Percentiles rank a stretch among this genome's conserved stretches.
phyloP scores from a whole-genome alignment of 2,113 vertebrate species.

The Mola mola region DNA sequence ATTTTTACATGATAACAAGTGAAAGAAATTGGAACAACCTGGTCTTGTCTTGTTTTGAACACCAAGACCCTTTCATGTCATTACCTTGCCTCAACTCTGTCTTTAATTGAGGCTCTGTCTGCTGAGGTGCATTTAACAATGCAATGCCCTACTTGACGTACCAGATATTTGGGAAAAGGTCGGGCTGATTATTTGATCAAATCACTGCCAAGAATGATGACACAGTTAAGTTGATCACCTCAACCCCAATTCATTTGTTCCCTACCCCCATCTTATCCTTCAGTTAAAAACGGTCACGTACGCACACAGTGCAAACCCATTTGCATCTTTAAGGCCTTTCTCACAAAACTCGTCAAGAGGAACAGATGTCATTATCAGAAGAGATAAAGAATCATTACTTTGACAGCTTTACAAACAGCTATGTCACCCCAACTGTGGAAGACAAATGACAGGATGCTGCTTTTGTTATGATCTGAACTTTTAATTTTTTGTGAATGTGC shows the following conservation, averaged over 20 bases:
- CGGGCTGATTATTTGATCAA: too few relatives aligned
- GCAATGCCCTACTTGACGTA: neutral
- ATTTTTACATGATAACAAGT: too few relatives aligned
- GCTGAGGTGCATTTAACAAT: neutral
- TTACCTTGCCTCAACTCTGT: neutral
- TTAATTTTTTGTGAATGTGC: conserved; percentile 48
- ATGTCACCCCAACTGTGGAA: conserved; percentile 44
- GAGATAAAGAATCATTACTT: conserved; percentile 67
- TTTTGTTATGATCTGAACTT: conserved; percentile 39
- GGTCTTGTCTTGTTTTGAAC: neutral
- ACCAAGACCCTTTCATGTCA: neutral
- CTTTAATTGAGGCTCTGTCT: neutral
- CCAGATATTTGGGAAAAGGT: conserved; percentile 5
- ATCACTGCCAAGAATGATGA: too few relatives aligned
- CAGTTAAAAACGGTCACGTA: conserved; percentile 18
- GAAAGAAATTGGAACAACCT: neutral
- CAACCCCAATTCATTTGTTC: neutral
- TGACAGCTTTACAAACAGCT: conserved; percentile 74
- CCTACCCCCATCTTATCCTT: conserved; percentile 12
- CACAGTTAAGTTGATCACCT: conserved; percentile 15
- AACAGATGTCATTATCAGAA: conserved; percentile 68
- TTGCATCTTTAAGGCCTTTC: conserved; percentile 17
- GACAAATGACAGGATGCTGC: conserved; percentile 44
- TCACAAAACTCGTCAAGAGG: conserved; percentile 35
- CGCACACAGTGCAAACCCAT: neutral